A percentile compares a stretch with the other conserved stretches of the same genome.
Evolutionary conservation across 1,140 invertebrate species (phyloP).

Genomic region (Cydia pomonella): DNA sequence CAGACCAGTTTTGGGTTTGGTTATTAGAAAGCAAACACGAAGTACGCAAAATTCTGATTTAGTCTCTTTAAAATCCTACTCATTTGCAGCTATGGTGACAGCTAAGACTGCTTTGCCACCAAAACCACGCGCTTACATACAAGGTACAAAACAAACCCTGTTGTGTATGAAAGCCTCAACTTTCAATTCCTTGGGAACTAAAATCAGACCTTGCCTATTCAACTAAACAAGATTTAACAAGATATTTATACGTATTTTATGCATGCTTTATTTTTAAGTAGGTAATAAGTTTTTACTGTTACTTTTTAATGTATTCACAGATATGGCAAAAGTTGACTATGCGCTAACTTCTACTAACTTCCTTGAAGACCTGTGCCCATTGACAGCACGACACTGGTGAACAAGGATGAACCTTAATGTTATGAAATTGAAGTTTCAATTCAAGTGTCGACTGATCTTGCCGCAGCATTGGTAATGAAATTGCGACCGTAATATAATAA

Average conservation of each 20-base stretch:
- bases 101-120: no score
- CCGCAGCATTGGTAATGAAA: not conserved
- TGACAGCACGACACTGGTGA: not conserved
- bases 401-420: not conserved
- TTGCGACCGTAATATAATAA: not conserved
- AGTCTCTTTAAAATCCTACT: not conserved
- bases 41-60: slow-evolving; percentile 31
- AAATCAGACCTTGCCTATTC: not conserved
- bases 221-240: not conserved
- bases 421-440: not conserved
- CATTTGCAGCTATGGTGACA: no score
- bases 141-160: no score
- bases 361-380: not conserved
- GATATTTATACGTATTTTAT: not conserved
- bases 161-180: not conserved
- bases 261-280: not conserved
- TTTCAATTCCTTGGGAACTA: not conserved
- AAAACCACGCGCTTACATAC: no score
- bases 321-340: slow-evolving; percentile 15
- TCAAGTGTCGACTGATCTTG: not conserved
- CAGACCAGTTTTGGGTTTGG: slow-evolving; percentile 64
- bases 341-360: no score
- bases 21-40: slow-evolving; percentile 37
- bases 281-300: not conserved
- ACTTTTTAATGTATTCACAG: not conserved